Percentiles rank a stretch among this genome's conserved stretches.
Conservation (phyloP, 1,140 invertebrate genomes). For the Penaeus chinensis region DNA sequence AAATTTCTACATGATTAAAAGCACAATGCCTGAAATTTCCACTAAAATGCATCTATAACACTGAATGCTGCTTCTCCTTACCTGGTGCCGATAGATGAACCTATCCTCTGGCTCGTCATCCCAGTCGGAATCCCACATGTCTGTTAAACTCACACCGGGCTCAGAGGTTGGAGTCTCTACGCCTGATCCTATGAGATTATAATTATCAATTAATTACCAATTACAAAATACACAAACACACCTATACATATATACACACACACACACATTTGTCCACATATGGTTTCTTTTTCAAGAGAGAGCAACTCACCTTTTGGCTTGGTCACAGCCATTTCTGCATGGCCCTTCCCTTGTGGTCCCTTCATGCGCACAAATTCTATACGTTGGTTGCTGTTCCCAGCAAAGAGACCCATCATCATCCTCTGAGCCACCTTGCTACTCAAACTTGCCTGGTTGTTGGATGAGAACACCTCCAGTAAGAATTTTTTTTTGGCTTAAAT, state of each 20-base stretch:
- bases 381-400: constrained; percentile 81
- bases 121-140: constrained; percentile 66
- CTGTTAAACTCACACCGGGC: constrained; percentile 72
- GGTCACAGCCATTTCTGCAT: constrained; percentile 97
- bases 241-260: constrained; percentile 27
- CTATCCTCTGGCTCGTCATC: constrained; percentile 65
- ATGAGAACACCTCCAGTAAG: constrained; percentile 49
- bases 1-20: too few species aligned
- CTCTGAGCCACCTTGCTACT: constrained; percentile 94
- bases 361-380: constrained; percentile 98
- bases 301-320: constrained; percentile 78
- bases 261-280: too few species aligned
- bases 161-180: constrained; percentile 96
- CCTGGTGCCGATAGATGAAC: constrained; percentile 63
- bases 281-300: background rate
- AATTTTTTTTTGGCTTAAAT: background rate
- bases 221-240: background rate
- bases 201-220: background rate
- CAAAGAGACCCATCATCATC: constrained; percentile 94
- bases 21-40: too few species aligned
- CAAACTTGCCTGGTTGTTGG: constrained; percentile 83
- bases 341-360: constrained; percentile 94
- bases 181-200: constrained; percentile 74
- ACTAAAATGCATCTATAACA: too few species aligned
- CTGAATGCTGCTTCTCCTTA: background rate